phyloP scores from a whole-genome alignment of 2,113 vertebrate species.

The Sciurus niger region DNA sequence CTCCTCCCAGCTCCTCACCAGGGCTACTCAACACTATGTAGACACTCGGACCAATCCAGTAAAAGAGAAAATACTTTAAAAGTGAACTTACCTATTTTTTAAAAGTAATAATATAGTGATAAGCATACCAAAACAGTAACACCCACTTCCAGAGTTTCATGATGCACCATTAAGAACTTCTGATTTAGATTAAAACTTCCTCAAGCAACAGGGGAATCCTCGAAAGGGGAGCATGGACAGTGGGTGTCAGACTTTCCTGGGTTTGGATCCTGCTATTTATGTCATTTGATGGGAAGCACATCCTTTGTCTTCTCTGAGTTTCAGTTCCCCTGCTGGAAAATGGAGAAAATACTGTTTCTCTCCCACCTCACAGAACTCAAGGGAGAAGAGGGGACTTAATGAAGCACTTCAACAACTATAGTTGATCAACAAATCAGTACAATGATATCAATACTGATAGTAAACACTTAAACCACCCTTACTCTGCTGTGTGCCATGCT shows the following conservation, averaged over 20 bases:
- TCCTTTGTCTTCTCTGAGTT: neutral
- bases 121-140: neutral
- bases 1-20: too few species aligned
- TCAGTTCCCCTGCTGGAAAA: neutral
- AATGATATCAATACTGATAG: neutral
- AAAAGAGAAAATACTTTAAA: neutral
- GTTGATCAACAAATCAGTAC: neutral
- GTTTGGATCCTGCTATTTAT: neutral
- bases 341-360: neutral
- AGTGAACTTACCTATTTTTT: neutral
- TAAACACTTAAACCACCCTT: neutral
- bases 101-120: conserved; percentile 5
- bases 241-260: neutral
- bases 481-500: neutral
- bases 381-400: neutral
- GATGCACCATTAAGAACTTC: neutral
- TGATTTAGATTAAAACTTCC: neutral
- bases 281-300: neutral
- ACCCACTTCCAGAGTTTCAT: neutral
- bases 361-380: neutral
- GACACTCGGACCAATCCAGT: neutral
- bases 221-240: neutral
- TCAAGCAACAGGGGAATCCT: neutral
- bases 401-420: neutral
- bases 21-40: neutral